A percentile compares a stretch with the other conserved stretches of the same genome.
phyloP scores from a whole-genome alignment of 2,888 invertebrate species.

The Yponomeuta plumbellus region DNA sequence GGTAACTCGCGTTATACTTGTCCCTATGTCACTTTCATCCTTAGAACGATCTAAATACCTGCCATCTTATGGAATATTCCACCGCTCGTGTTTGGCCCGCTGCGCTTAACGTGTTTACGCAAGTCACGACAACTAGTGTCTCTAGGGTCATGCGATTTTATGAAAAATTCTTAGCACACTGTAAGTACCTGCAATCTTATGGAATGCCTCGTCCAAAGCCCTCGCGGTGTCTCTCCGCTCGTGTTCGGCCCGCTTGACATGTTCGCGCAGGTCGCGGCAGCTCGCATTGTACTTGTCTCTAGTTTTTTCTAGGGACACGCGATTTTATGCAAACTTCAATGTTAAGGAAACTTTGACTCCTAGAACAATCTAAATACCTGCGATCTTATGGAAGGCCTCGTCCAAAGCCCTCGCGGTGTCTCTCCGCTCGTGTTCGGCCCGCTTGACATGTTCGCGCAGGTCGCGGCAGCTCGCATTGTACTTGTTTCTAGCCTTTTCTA shows the following conservation, averaged over 20 bases:
- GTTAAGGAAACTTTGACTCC: constrained; percentile 18
- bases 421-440: constrained; percentile 89
- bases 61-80: too few relatives aligned
- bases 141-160: constrained; percentile 57
- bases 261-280: constrained; percentile 78
- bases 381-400: constrained; percentile 88
- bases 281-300: neutral
- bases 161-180: neutral
- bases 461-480: constrained; percentile 84
- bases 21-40: constrained; percentile 80
- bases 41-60: too few relatives aligned
- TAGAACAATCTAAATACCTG: constrained; percentile 66
- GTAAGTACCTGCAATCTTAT: constrained; percentile 78
- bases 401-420: constrained; percentile 89
- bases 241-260: constrained; percentile 87
- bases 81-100: too few relatives aligned
- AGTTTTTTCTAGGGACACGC: neutral
- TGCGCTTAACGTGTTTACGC: constrained; percentile 91
- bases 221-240: constrained; percentile 86
- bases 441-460: constrained; percentile 90
- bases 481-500: constrained; percentile 86
- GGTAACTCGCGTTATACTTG: constrained; percentile 82
- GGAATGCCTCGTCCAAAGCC: constrained; percentile 82
- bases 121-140: constrained; percentile 82
- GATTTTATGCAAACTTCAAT: too few relatives aligned